Evolutionary conservation across 2,113 vertebrate species (phyloP).

Genomic region (Pantherophis guttatus): DNA sequence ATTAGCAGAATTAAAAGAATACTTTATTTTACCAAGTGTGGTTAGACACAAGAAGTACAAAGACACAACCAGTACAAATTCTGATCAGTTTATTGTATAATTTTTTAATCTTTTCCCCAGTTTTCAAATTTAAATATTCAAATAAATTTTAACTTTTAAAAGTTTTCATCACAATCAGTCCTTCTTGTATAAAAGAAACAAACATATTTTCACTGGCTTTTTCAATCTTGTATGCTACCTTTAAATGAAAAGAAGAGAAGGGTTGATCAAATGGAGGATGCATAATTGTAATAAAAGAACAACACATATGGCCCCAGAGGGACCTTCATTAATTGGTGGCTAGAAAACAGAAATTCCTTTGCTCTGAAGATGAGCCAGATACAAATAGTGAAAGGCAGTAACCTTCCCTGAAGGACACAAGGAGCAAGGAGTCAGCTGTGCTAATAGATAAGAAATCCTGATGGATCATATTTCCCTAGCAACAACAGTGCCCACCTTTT

Average conservation of each 20-base stretch:
- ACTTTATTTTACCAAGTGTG: not conserved
- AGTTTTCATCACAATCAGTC: not conserved
- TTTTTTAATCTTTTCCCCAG: not conserved
- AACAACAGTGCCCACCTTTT: not conserved
- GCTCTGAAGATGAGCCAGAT: not conserved
- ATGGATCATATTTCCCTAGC: not conserved
- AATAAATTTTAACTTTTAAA: not conserved
- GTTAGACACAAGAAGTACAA: not conserved
- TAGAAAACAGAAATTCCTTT: not conserved
- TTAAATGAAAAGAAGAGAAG: not conserved
- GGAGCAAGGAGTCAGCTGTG: not conserved
- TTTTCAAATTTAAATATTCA: not conserved
- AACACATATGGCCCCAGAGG: not conserved
- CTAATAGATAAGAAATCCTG: not conserved
- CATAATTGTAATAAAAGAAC: not conserved
- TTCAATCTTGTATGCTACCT: not conserved
- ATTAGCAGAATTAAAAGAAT: not conserved
- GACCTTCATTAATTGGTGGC: not conserved
- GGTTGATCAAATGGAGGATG: not conserved
- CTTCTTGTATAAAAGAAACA: not conserved
- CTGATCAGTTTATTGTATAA: not conserved
- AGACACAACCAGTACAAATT: not conserved
- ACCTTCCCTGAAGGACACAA: not conserved
- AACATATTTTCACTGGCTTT: not conserved
- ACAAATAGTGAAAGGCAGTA: not conserved